Conservation (phyloP, 2,113 vertebrate genomes). For the Spermophilus dauricus region DNA sequence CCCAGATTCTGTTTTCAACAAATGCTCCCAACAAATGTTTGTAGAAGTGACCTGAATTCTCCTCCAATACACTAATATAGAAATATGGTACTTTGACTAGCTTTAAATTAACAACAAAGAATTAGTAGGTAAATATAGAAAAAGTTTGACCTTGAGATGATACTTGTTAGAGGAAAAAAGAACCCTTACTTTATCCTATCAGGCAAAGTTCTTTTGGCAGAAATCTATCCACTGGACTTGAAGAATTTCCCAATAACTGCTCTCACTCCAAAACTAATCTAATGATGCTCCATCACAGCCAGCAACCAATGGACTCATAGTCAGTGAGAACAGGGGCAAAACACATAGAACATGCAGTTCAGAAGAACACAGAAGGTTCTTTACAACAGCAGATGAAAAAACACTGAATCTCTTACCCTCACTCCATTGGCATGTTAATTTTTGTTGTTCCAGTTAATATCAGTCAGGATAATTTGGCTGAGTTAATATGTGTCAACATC, state of each 20-base stretch:
- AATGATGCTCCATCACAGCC: background rate
- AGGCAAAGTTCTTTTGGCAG: background rate
- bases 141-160: background rate
- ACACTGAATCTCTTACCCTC: background rate
- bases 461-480: background rate
- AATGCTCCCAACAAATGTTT: background rate
- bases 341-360: no score
- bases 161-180: background rate
- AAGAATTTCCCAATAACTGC: background rate
- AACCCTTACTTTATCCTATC: background rate
- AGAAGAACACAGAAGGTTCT: background rate
- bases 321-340: background rate
- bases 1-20: background rate
- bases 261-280: background rate
- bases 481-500: background rate
- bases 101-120: background rate
- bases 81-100: background rate
- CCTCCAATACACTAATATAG: background rate
- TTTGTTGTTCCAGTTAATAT: background rate
- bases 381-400: background rate
- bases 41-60: conserved; percentile 21
- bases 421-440: background rate
- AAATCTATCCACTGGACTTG: background rate
- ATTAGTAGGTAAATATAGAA: background rate
- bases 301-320: background rate